Percentiles rank a stretch among this genome's conserved stretches.
These are phyloP conservation scores for Tragulus kanchil DNA, from an alignment of 2,113 vertebrate species.

Conservation along the genomic window DNA sequence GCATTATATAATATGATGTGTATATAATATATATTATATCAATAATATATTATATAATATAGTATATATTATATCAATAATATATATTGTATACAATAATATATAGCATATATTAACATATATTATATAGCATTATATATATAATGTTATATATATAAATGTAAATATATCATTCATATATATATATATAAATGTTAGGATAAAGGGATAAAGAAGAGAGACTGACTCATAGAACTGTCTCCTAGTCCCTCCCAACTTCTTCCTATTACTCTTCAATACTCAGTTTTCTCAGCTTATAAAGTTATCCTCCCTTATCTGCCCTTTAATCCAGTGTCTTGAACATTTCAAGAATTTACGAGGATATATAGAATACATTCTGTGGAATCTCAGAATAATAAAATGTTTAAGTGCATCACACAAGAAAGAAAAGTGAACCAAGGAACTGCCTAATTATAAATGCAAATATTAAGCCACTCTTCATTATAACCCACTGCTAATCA, in stretches of 20 bases:
- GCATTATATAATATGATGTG: too few relatives aligned
- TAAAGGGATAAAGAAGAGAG: not conserved
- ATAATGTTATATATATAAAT: too few relatives aligned
- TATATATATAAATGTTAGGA: not conserved
- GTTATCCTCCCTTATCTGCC: not conserved
- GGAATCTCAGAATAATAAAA: not conserved
- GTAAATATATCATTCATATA: too few relatives aligned
- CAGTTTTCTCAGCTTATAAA: not conserved
- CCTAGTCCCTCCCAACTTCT: not conserved
- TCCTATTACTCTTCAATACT: not conserved
- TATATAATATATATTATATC: too few relatives aligned
- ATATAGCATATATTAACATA: too few relatives aligned
- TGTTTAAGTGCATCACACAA: not conserved
- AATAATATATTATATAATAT: too few relatives aligned
- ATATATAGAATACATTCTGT: not conserved
- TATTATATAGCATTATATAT: too few relatives aligned
- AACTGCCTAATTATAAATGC: constrained; percentile 26
- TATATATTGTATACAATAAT: too few relatives aligned
- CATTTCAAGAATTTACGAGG: not conserved
- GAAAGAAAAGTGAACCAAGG: not conserved
- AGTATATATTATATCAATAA: too few relatives aligned
- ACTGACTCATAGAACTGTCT: not conserved
- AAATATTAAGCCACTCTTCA: not conserved
- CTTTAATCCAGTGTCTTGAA: not conserved
- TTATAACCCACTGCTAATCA: not conserved